Conservation (phyloP, 2,797 vertebrate species). For the Rhinoraja longicauda region DNA sequence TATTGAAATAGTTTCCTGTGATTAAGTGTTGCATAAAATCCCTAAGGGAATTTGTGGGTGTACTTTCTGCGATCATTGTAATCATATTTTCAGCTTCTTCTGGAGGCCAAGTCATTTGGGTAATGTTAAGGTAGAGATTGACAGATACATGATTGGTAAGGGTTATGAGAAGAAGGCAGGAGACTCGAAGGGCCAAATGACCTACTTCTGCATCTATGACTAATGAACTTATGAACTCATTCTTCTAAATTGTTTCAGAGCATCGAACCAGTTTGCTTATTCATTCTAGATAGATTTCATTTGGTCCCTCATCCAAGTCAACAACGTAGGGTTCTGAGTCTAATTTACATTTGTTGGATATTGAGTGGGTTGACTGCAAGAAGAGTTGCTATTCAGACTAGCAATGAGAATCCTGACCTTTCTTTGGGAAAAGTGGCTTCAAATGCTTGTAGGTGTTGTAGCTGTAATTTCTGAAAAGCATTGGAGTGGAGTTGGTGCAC, state of each 20-base stretch:
- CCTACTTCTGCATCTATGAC: too few species aligned
- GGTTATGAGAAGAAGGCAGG: too few species aligned
- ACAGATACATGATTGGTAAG: too few species aligned
- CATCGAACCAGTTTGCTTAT: too few species aligned
- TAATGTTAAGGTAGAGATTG: too few species aligned
- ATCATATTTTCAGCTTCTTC: not conserved
- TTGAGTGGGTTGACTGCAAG: not conserved
- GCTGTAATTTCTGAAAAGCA: not conserved
- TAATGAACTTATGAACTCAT: too few species aligned
- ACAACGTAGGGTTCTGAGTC: not conserved
- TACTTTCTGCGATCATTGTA: not conserved
- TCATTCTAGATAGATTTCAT: too few species aligned
- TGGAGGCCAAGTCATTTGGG: too few species aligned
- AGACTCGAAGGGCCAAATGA: too few species aligned
- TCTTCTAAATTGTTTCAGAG: too few species aligned
- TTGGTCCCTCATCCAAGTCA: too few species aligned
- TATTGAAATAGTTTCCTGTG: not conserved
- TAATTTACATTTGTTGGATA: not conserved
- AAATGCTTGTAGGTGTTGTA: not conserved
- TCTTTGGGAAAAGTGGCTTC: not conserved
- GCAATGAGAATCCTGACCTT: not conserved
- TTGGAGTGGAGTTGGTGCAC: too few species aligned
- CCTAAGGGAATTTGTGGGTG: not conserved
- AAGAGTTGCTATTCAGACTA: not conserved
- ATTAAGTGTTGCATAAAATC: not conserved